Conservation (phyloP, 2,113 vertebrate genomes). For the Xiphophorus hellerii region DNA sequence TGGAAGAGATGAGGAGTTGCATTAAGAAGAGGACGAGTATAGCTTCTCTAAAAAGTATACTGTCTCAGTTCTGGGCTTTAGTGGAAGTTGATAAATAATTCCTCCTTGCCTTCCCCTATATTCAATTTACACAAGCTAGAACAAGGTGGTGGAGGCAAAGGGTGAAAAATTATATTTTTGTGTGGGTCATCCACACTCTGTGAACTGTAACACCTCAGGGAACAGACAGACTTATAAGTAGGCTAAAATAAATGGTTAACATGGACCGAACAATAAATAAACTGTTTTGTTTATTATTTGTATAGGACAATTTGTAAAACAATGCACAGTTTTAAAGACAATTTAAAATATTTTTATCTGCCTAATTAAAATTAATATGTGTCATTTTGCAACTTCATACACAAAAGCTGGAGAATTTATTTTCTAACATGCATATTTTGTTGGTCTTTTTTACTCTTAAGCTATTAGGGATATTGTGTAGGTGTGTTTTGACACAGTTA, state of each 20-base stretch:
- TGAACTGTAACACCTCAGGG: constrained; percentile 55
- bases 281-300: not conserved
- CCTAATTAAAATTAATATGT: not conserved
- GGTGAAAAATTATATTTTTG: constrained; percentile 46
- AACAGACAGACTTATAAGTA: constrained; percentile 3
- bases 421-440: not conserved
- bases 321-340: not conserved
- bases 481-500: constrained; percentile 38
- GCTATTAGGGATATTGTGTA: constrained; percentile 18
- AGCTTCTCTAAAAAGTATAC: constrained; percentile 42
- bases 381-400: not conserved
- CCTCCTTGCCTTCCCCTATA: constrained; percentile 74
- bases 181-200: constrained; percentile 77
- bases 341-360: not conserved
- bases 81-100: constrained; percentile 81
- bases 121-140: constrained; percentile 82
- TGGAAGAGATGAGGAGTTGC: not conserved
- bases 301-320: not conserved
- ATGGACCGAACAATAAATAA: not conserved
- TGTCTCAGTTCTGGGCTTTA: constrained; percentile 60
- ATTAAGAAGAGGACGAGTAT: constrained; percentile 1
- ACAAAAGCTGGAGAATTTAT: not conserved
- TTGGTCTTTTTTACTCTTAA: not conserved
- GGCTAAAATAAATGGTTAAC: constrained; percentile 2
- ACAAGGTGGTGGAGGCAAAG: constrained; percentile 36